Base-by-base conservation (phyloP, 2,797 vertebrate species). In the Malacoraja senta region DNA sequence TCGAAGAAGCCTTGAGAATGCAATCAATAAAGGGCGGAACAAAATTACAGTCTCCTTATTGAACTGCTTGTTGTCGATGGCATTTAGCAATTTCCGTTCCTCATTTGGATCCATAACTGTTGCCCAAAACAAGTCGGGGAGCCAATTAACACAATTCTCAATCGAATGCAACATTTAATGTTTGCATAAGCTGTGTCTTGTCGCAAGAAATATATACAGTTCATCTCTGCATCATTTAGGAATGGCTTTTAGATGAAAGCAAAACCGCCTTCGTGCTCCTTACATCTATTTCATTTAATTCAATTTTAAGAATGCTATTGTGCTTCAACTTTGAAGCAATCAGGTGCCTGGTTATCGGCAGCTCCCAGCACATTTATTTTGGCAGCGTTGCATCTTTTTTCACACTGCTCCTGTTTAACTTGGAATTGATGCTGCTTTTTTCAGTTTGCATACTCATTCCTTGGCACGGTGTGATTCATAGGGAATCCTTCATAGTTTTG, bases 251-350 rank as follows among this genome's bases (percentile, higher is more conserved):
- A 74, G 68, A 19, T 24, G 32, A 72, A 72, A 12, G 21, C 72
- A 68, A 38, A 74, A 72, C 68, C 6, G n/a, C 17, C n/a, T 90
- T 68, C 32, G 13, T 91, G 68, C 35, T 72, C 19, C 26, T 91
- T 92, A 35, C 72, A 58, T 92, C 90, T 58, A n/a, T 53, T 44
- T 74, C 35, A 72, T 91, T 92, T 38, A 76, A 76, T 76, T 92
- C 24, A 9, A 17, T 92, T 76, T 24, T 1, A 76, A 65, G 90
- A 12, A 91, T 35, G 4, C 44, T 92, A 72, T 92, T 72, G 24
- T 29, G 53, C 26, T 8, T 72, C 71, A 88, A 92, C 71, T 92
- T 74, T 76, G 38, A 92, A 76, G 38, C 10, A 53, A 12, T 9
- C 68, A n/a, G 71, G 44, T 53, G 71, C 10, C 71, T 53, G 17